phyloP scores from a whole-genome alignment of 2,113 vertebrate genomes.

The Paracanthobrama guichenoti region DNA sequence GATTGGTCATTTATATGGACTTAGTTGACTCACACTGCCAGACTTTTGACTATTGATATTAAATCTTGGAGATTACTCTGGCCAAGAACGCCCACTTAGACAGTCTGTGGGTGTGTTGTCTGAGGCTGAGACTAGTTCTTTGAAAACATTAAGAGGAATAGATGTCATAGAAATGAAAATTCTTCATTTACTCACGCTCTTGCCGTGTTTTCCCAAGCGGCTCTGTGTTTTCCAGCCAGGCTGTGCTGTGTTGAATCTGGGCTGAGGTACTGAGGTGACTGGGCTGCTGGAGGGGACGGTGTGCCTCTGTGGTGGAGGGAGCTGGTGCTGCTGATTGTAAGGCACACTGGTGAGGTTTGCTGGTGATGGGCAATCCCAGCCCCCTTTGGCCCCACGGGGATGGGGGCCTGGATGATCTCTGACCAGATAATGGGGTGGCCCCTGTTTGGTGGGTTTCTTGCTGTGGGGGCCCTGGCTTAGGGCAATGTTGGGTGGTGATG shows the following conservation, averaged over 20 bases:
- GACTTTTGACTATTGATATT: background rate
- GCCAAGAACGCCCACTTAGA: background rate
- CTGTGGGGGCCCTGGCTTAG: conserved; percentile 53
- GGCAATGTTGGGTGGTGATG: conserved; percentile 22
- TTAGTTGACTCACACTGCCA: background rate
- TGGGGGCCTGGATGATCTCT: conserved; percentile 54
- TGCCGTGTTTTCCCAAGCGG: conserved; percentile 71
- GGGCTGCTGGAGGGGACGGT: conserved; percentile 25
- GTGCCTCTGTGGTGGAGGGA: conserved; percentile 68
- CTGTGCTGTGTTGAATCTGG: conserved; percentile 55
- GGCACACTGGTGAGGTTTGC: conserved; percentile 89
- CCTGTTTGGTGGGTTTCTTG: conserved; percentile 52
- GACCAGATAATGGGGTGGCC: conserved; percentile 38
- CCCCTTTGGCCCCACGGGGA: conserved; percentile 66
- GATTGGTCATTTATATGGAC: background rate
- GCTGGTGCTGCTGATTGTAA: conserved; percentile 76
- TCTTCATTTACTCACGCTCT: conserved; percentile 71
- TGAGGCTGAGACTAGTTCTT: conserved; percentile 3
- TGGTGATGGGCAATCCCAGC: conserved; percentile 81
- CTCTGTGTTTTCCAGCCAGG: conserved; percentile 68
- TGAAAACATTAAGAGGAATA: background rate
- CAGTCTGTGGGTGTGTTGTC: background rate
- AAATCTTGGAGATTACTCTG: background rate
- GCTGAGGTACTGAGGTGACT: conserved; percentile 60
- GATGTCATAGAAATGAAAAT: background rate